A percentile compares a stretch with the other conserved stretches of the same genome.
phyloP scores from a whole-genome alignment of 2,113 vertebrate species.

The Ophiodon elongatus region DNA sequence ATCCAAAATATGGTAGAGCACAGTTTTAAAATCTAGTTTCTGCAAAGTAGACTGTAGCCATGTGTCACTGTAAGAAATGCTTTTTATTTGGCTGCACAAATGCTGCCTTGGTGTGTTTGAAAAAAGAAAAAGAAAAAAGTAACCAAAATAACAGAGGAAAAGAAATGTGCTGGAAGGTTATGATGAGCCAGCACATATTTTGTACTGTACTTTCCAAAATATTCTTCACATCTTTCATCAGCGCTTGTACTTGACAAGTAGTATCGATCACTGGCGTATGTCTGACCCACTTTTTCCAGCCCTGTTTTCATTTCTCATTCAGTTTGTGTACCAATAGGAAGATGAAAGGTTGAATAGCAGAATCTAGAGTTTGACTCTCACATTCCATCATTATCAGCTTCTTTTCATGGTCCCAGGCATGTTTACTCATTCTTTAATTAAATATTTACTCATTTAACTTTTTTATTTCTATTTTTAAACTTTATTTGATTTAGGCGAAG shows the following conservation, averaged over 20 bases:
- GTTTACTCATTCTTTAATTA: background rate
- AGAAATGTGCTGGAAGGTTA: background rate
- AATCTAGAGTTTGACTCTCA: background rate
- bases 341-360: background rate
- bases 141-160: background rate
- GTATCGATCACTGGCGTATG: slow-evolving; percentile 26
- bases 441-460: background rate
- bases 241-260: slow-evolving; percentile 20
- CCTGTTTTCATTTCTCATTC: slow-evolving; percentile 17
- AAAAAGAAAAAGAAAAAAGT: background rate
- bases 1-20: slow-evolving; percentile 6
- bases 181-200: slow-evolving; percentile 18
- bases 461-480: background rate
- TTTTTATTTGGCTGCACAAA: slow-evolving; percentile 5
- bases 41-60: slow-evolving; percentile 2
- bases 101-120: background rate
- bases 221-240: slow-evolving; percentile 16
- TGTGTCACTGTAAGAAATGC: background rate
- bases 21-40: background rate
- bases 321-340: slow-evolving; percentile 11
- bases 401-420: slow-evolving; percentile 6
- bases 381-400: background rate
- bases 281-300: slow-evolving; percentile 54
- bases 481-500: background rate
- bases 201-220: slow-evolving; percentile 4